Conservation (phyloP, 37 sponge, comb jelly and placozoan species). For the Oopsacas minuta region DNA sequence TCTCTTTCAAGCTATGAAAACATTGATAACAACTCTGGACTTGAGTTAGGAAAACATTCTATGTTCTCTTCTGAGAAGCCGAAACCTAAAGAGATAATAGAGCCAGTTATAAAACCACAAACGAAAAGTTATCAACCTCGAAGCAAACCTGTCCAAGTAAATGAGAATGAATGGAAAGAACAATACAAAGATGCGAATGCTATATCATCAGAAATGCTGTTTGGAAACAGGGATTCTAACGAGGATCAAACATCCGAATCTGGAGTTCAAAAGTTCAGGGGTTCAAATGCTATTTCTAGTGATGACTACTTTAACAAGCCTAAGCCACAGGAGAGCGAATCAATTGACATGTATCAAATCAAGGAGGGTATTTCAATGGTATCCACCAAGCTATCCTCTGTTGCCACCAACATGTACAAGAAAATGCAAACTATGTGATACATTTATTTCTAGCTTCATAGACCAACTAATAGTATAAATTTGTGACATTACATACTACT, state of each 20-base stretch:
- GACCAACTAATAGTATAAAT: too few species aligned
- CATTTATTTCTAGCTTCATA: too few species aligned
- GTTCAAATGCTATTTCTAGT: constrained; percentile 76
- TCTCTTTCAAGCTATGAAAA: constrained; percentile 8
- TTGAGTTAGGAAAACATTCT: background rate
- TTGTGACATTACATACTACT: too few species aligned
- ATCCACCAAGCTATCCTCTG: background rate
- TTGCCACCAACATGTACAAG: background rate
- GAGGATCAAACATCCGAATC: background rate
- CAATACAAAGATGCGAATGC: background rate
- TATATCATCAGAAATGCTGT: background rate
- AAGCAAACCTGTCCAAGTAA: background rate
- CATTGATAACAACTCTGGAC: background rate
- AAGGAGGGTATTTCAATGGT: constrained; percentile 8
- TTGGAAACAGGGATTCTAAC: background rate
- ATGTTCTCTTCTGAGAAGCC: constrained; percentile 7
- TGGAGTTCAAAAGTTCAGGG: constrained; percentile 19
- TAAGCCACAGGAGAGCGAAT: background rate
- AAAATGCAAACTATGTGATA: too few species aligned
- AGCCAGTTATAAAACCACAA: background rate
- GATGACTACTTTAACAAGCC: constrained; percentile 78
- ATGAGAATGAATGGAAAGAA: background rate
- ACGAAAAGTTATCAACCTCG: background rate
- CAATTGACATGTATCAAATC: background rate
- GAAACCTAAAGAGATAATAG: background rate